Conservation (phyloP, 2,797 vertebrate genomes). For the Lagocephalus sceleratus region DNA sequence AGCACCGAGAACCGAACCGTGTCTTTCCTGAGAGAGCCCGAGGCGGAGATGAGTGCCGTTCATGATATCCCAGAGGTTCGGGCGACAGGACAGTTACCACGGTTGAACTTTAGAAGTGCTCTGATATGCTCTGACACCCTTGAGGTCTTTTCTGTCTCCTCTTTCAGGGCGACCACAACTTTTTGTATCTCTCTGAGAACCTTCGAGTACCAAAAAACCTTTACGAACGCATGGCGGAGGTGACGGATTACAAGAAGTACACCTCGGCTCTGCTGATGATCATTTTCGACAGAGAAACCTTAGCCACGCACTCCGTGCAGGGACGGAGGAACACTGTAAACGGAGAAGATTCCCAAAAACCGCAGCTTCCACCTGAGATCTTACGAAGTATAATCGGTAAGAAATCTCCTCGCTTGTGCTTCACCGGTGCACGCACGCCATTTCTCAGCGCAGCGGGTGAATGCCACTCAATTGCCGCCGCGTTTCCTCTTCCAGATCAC, state of each 20-base stretch:
- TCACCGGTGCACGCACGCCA: too few relatives aligned
- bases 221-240: conserved; percentile 70
- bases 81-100: not conserved
- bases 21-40: conserved; percentile 52
- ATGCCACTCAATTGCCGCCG: not conserved
- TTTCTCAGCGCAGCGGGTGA: not conserved
- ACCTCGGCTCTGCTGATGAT: conserved; percentile 72
- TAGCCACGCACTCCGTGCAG: conserved; percentile 75
- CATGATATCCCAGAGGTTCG: conserved; percentile 58
- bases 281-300: conserved; percentile 72
- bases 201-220: conserved; percentile 69
- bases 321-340: conserved; percentile 65
- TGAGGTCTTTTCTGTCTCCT: not conserved
- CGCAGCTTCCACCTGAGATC: conserved; percentile 72
- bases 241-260: conserved; percentile 74
- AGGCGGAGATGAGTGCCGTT: conserved; percentile 44
- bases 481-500: conserved; percentile 56
- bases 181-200: conserved; percentile 63
- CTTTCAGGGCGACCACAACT: conserved; percentile 57
- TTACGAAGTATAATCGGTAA: conserved; percentile 68
- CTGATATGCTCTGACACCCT: too few relatives aligned
- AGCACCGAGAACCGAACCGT: conserved; percentile 48
- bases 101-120: not conserved
- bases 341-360: conserved; percentile 70
- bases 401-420: not conserved